Conservation (phyloP, 2,888 invertebrate species). For the Epirrhoe tristata region DNA sequence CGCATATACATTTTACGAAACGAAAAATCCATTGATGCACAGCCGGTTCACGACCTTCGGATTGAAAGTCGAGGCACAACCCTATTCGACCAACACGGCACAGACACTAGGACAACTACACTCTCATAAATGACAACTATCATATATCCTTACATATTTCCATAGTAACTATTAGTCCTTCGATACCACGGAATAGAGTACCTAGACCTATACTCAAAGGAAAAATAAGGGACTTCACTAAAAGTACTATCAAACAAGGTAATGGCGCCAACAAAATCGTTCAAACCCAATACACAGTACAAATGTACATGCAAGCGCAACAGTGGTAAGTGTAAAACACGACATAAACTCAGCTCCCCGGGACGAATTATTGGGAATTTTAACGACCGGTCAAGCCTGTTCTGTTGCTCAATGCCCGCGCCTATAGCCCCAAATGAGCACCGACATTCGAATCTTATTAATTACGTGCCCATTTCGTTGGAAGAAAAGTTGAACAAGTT, state of each 20-base stretch:
- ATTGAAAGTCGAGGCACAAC: too few relatives aligned
- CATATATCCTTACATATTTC: too few relatives aligned
- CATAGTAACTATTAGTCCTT: too few relatives aligned
- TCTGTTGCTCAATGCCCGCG: constrained; percentile 59
- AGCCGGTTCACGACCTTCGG: too few relatives aligned
- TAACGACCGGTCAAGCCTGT: constrained; percentile 71
- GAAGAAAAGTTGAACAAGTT: constrained; percentile 9
- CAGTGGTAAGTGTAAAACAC: constrained; percentile 54
- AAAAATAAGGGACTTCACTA: too few relatives aligned
- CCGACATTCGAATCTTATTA: constrained; percentile 34
- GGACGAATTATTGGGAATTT: constrained; percentile 73
- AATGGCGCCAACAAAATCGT: constrained; percentile 19
- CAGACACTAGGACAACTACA: too few relatives aligned
- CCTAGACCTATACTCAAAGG: too few relatives aligned
- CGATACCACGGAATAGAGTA: too few relatives aligned
- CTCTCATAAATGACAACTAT: too few relatives aligned
- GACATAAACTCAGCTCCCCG: constrained; percentile 52
- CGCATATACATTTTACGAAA: too few relatives aligned
- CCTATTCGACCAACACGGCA: too few relatives aligned
- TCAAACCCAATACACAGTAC: constrained; percentile 1
- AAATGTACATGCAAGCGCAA: constrained; percentile 39
- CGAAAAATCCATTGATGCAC: too few relatives aligned
- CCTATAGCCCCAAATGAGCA: constrained; percentile 60
- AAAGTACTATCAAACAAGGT: neutral
- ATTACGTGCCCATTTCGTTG: constrained; percentile 25